These are phyloP conservation scores for Tinamus major DNA, from an alignment of 2,797 vertebrate genomes.

Conservation along the genomic window DNA sequence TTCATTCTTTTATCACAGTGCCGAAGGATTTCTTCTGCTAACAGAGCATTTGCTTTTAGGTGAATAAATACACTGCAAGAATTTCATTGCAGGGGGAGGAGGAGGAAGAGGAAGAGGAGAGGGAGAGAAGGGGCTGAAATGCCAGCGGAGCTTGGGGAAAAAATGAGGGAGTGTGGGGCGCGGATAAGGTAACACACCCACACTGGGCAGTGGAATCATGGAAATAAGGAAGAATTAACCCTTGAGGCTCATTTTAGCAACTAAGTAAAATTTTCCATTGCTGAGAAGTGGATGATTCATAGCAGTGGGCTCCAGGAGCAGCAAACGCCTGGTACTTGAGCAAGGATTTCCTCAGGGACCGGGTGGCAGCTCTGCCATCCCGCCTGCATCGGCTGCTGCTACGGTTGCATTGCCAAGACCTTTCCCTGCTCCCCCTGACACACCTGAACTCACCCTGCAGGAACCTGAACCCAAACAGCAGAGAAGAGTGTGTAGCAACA, in stretches of 20 bases:
- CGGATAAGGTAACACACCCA: background rate
- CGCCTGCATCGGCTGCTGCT: background rate
- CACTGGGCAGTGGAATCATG: background rate
- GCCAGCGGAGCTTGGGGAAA: background rate
- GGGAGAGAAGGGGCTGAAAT: background rate
- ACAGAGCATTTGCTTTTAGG: background rate
- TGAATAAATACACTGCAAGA: background rate
- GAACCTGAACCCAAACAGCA: background rate
- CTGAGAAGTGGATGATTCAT: background rate
- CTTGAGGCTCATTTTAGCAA: background rate
- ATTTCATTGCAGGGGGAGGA: accelerated
- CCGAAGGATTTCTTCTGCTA: slow-evolving; percentile 1
- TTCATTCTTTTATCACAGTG: background rate
- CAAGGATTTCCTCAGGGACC: background rate
- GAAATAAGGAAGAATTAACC: background rate
- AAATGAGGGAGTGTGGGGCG: background rate
- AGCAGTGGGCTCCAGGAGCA: background rate
- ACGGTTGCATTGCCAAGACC: background rate
- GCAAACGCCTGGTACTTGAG: background rate
- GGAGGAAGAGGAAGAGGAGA: accelerated
- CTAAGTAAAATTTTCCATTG: background rate
- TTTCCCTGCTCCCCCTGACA: background rate
- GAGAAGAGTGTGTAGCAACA: background rate
- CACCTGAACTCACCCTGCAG: background rate
- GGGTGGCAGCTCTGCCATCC: accelerated